Conservation (phyloP, 2,797 vertebrate species). For the Macroramphosus scolopax region DNA sequence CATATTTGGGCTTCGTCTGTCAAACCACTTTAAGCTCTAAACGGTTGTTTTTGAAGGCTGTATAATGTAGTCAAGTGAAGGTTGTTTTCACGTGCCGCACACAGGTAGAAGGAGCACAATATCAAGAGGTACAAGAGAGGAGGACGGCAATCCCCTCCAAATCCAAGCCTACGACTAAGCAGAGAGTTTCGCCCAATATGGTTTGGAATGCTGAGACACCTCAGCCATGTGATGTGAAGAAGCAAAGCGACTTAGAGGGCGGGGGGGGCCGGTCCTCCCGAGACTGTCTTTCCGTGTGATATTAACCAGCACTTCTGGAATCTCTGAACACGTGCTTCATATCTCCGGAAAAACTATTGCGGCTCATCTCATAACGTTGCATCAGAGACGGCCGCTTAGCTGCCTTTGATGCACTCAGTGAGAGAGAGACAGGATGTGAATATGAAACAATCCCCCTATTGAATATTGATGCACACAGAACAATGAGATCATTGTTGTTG, state of each 20-base stretch:
- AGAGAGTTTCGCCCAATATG: slow-evolving; percentile 75
- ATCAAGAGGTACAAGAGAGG: slow-evolving; percentile 23
- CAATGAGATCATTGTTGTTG: slow-evolving; percentile 2
- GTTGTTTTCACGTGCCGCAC: too few species aligned
- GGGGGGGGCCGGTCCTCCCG: slow-evolving; percentile 3
- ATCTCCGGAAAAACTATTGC: slow-evolving; percentile 36
- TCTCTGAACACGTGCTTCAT: slow-evolving; percentile 32
- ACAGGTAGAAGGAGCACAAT: slow-evolving; percentile 28
- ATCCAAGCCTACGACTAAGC: slow-evolving; percentile 40
- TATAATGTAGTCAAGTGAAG: too few species aligned
- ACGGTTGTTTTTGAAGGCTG: too few species aligned
- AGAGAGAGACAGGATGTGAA: slow-evolving; percentile 14
- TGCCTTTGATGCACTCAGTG: slow-evolving; percentile 47
- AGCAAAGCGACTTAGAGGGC: slow-evolving; percentile 57
- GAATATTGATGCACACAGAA: slow-evolving; percentile 17
- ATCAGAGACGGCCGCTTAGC: slow-evolving; percentile 46
- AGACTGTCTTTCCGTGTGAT: slow-evolving; percentile 39
- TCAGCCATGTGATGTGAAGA: slow-evolving; percentile 68
- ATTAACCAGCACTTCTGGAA: slow-evolving; percentile 37
- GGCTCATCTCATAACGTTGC: slow-evolving; percentile 46
- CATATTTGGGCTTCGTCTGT: too few species aligned
- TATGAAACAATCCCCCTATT: slow-evolving; percentile 24
- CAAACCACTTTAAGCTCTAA: too few species aligned
- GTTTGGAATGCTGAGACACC: slow-evolving; percentile 78
- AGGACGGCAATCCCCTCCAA: slow-evolving; percentile 39